Conservation (phyloP, 2,888 invertebrate genomes). For the Cepaea hortensis region DNA sequence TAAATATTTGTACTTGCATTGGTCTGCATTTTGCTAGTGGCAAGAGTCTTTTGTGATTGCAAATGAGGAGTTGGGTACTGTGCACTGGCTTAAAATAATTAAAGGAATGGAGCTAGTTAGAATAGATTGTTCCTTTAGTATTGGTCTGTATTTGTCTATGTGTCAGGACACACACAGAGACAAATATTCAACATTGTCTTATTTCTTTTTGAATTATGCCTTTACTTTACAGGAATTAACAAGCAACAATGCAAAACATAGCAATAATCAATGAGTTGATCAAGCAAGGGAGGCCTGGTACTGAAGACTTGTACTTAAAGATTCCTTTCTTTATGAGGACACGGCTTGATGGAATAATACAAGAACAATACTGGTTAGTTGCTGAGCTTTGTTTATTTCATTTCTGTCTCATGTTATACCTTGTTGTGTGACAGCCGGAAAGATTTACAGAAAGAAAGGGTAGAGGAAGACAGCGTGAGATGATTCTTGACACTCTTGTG, state of each 20-base stretch:
- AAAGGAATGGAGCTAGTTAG: no score
- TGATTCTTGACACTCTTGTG: no score
- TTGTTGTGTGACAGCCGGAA: background rate
- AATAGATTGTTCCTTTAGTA: no score
- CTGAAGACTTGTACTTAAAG: background rate
- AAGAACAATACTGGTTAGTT: background rate
- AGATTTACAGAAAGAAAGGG: no score
- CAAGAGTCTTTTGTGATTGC: no score
- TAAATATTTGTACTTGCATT: no score
- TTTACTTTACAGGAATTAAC: background rate
- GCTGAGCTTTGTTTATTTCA: background rate
- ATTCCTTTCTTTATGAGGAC: conserved; percentile 24
- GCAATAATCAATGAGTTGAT: background rate
- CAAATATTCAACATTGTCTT: background rate
- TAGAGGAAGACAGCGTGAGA: no score
- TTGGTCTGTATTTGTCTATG: no score
- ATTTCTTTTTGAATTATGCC: background rate
- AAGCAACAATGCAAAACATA: background rate
- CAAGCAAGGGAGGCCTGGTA: background rate
- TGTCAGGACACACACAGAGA: no score
- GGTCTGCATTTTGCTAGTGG: no score
- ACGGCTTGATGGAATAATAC: background rate
- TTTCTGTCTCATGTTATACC: background rate
- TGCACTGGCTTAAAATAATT: no score
- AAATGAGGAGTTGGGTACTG: no score